Base-by-base conservation (phyloP, 2,113 vertebrate genomes). In the Alosa alosa region DNA sequence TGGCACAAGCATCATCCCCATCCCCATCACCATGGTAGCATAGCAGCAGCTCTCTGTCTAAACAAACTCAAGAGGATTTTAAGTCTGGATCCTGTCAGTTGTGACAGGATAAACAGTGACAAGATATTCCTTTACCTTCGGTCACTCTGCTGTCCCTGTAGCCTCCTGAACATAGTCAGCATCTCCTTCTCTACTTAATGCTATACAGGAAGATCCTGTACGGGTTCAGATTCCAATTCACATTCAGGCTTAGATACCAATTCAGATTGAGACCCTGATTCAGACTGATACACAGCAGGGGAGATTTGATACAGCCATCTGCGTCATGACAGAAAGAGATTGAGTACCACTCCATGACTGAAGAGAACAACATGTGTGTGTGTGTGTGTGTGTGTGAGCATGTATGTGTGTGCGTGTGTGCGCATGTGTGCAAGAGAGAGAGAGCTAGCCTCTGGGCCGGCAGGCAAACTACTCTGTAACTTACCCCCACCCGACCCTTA, bases 101-200 rank as follows among this genome's bases (percentile, higher is more conserved):
- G 47, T 13, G 47, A 49, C 47, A 49, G 47, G 47, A 49, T 13
- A 9, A 60, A 22, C 20, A 3, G 20, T 22, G 18, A 22, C 18
- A 25, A 31, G 64, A 9, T 20, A 41, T 81, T 84, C 20, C 3
- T 60, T 92, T 94, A 95, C 94, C 95, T 94, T 86, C 83, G 86
- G 87, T 86, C 88, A 87, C 87, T 90, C 52, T 86, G 86, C 44
- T 86, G 55, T 86, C 88, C 84, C 2, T 83, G 36, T 81, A 31
- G 86, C 75, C 55, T 83, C 49, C 90, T 83, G 82, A 86, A 60
- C 11, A 88, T 82, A 3, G 84, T 92, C n/a, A 31, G 11, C 64
- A 68, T 68, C 64, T 25, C 31, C n/a, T n/a, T 8, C 64, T 68
- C n/a, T 13, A 1, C n/a, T 10, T 68, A 31, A 25, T 25, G 64